Conservation (phyloP, 2,888 invertebrate genomes). For the Napeogenes inachia region DNA sequence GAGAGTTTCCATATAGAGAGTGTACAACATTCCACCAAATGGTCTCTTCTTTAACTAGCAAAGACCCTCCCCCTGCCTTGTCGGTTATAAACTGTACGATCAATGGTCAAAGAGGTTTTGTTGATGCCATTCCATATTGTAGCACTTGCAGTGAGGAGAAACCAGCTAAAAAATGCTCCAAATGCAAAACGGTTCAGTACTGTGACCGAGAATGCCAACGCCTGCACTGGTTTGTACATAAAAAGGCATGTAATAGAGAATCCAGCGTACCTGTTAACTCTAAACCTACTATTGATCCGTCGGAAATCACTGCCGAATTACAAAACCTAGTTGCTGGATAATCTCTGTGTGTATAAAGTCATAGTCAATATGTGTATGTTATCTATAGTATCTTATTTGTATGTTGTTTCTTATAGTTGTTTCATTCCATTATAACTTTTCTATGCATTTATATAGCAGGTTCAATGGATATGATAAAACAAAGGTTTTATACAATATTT, state of each 20-base stretch:
- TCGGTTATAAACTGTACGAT: slow-evolving; percentile 87
- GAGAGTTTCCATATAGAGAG: slow-evolving; percentile 94
- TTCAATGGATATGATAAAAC: neutral
- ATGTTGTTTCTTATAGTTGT: slow-evolving; percentile 8
- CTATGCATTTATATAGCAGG: slow-evolving; percentile 6
- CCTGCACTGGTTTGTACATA: slow-evolving; percentile 94
- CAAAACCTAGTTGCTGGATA: slow-evolving; percentile 72
- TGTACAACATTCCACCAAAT: slow-evolving; percentile 93
- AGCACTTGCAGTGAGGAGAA: slow-evolving; percentile 92
- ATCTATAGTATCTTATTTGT: slow-evolving; percentile 3
- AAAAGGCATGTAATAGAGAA: slow-evolving; percentile 87
- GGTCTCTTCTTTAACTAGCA: slow-evolving; percentile 85
- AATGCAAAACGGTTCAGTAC: slow-evolving; percentile 95
- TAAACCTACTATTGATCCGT: slow-evolving; percentile 59
- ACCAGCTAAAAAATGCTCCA: slow-evolving; percentile 94
- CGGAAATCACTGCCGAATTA: slow-evolving; percentile 71
- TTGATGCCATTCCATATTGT: slow-evolving; percentile 82
- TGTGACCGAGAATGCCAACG: slow-evolving; percentile 97
- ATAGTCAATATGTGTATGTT: slow-evolving; percentile 20
- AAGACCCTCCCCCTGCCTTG: slow-evolving; percentile 83
- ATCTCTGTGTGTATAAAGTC: neutral
- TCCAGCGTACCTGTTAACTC: slow-evolving; percentile 57
- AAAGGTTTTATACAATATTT: too few species aligned
- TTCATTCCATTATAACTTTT: slow-evolving; percentile 2
- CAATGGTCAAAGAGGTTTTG: slow-evolving; percentile 91